Percentiles rank a stretch among this genome's conserved stretches.
phyloP scores from a whole-genome alignment of 2,797 vertebrate genomes.

The Arctocebus calabarensis region DNA sequence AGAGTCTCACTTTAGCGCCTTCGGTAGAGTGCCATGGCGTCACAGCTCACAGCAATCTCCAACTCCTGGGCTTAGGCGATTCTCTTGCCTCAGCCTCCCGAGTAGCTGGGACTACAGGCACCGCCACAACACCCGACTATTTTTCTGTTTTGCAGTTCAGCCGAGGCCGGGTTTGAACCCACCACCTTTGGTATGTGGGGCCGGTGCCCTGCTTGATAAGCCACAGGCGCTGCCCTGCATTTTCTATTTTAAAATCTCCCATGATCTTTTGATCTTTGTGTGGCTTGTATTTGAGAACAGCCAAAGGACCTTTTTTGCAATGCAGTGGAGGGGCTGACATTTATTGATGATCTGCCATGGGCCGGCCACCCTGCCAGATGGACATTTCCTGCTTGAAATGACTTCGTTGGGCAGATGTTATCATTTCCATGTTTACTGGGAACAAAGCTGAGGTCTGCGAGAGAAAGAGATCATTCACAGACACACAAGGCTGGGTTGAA shows the following conservation, averaged over 20 bases:
- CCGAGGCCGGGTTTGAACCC: too few species aligned
- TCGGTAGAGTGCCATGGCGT: too few species aligned
- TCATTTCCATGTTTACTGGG: not conserved
- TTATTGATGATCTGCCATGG: not conserved
- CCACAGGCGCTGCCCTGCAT: too few species aligned
- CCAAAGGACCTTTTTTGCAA: not conserved
- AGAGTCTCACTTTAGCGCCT: too few species aligned
- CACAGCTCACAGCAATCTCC: too few species aligned
- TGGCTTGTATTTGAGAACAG: not conserved
- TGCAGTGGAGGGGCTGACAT: not conserved
- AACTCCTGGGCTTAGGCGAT: too few species aligned
- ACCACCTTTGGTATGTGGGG: too few species aligned
- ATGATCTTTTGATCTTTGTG: not conserved
- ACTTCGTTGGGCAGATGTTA: not conserved
- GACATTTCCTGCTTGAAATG: not conserved
- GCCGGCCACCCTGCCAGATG: not conserved
- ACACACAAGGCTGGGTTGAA: not conserved
- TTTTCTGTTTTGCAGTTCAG: too few species aligned
- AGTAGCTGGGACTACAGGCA: too few species aligned
- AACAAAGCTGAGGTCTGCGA: not conserved
- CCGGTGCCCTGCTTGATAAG: too few species aligned
- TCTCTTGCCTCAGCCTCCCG: too few species aligned
- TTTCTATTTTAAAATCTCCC: not conserved
- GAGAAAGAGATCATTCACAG: not conserved
- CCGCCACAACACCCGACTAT: too few species aligned